Percentiles rank a stretch among this genome's conserved stretches.
phyloP scores from a whole-genome alignment of 2,113 vertebrate genomes.

The Brachyhypopomus gauderio region DNA sequence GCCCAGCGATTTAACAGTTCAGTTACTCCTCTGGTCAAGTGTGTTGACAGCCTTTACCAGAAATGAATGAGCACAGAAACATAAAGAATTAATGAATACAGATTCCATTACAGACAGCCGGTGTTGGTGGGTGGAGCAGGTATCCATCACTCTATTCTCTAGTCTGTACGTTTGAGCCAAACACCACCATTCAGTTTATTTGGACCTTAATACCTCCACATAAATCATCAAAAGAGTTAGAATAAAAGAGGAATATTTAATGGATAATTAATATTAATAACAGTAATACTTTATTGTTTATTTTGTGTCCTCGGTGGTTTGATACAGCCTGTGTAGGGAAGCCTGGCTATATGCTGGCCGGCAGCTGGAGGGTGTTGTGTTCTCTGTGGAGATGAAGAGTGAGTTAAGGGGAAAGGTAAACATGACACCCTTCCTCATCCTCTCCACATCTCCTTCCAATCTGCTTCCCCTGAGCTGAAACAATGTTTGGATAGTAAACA shows the following conservation, averaged over 20 bases:
- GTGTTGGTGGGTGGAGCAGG: not conserved
- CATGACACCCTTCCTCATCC: slow-evolving; percentile 13
- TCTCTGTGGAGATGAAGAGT: not conserved
- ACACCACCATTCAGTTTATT: too few species aligned
- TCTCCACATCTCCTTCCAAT: not conserved
- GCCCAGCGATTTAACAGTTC: slow-evolving; percentile 60
- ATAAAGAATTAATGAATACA: slow-evolving; percentile 62
- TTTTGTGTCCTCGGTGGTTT: too few species aligned
- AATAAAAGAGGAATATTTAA: too few species aligned
- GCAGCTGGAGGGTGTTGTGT: not conserved
- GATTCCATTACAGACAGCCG: slow-evolving; percentile 35
- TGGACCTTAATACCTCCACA: too few species aligned
- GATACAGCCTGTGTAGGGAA: too few species aligned
- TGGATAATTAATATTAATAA: too few species aligned
- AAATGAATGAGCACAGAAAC: slow-evolving; percentile 2
- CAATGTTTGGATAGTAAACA: slow-evolving; percentile 56
- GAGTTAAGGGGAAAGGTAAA: slow-evolving; percentile 11
- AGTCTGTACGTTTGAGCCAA: not conserved
- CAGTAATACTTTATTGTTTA: too few species aligned
- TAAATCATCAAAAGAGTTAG: too few species aligned
- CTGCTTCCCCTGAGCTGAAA: slow-evolving; percentile 43
- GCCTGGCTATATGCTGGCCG: not conserved
- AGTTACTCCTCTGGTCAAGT: slow-evolving; percentile 61
- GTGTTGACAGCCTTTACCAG: slow-evolving; percentile 40
- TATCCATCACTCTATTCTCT: not conserved